Evolutionary conservation across 2,797 vertebrate species (phyloP).

Genomic region (Karalla daura): DNA sequence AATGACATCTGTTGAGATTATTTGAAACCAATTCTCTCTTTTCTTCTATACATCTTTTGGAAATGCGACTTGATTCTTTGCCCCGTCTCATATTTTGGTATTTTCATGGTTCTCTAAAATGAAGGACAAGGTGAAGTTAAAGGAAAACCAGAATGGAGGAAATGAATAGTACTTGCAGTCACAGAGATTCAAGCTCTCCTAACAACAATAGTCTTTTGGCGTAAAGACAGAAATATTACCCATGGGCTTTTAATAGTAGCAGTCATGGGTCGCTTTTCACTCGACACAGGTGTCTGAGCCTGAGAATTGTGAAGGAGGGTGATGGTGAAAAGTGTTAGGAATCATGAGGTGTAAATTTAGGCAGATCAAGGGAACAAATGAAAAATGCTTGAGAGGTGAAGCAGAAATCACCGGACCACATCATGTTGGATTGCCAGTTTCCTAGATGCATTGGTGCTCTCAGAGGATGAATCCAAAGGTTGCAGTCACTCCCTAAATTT

Average conservation of each 20-base stretch:
- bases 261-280: no score
- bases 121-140: constrained; percentile 4
- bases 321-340: neutral
- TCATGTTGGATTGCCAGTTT: neutral
- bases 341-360: neutral
- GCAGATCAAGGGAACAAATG: neutral
- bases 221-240: neutral
- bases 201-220: neutral
- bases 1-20: constrained; percentile 61
- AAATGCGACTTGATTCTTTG: constrained; percentile 29
- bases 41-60: constrained; percentile 40
- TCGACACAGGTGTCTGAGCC: no score
- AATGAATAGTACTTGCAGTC: constrained; percentile 19
- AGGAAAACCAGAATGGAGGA: neutral
- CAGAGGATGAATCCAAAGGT: neutral
- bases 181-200: neutral
- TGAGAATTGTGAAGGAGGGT: neutral
- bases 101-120: constrained; percentile 36
- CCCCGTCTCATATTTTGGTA: constrained; percentile 18
- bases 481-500: neutral
- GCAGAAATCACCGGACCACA: neutral
- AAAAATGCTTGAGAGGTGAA: neutral
- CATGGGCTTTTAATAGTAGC: neutral
- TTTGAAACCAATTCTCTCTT: constrained; percentile 47
- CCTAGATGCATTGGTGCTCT: neutral